These are phyloP conservation scores for Betta splendens DNA, from an alignment of 2,797 vertebrate species.

Conservation along the genomic window DNA sequence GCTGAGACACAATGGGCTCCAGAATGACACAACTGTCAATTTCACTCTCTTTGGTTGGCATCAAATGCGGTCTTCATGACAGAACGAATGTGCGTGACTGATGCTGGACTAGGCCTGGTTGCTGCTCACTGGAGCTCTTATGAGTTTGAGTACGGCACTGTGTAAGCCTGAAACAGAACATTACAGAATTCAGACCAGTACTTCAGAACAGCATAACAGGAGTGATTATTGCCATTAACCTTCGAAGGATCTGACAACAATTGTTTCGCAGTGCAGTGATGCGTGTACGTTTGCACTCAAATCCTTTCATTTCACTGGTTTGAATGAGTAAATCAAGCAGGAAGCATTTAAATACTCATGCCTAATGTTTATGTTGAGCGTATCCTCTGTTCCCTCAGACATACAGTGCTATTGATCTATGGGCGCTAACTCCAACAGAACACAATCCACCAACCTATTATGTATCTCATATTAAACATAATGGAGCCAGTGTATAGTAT, in stretches of 20 bases:
- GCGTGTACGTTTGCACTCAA: no score
- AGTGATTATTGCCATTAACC: background rate
- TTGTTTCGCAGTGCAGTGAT: background rate
- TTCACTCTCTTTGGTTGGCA: conserved; percentile 36
- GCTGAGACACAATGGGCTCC: conserved; percentile 42
- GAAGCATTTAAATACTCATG: no score
- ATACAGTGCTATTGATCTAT: no score
- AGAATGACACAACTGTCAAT: conserved; percentile 62
- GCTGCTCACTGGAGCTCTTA: conserved; percentile 16
- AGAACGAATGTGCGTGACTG: conserved; percentile 35
- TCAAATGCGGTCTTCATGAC: conserved; percentile 30
- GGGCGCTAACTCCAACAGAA: no score
- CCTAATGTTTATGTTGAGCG: no score
- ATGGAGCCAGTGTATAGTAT: no score
- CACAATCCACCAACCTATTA: no score
- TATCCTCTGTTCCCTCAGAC: no score
- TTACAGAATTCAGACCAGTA: background rate
- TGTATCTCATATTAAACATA: no score
- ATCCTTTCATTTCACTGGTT: no score
- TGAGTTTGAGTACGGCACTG: background rate
- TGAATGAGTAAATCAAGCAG: no score
- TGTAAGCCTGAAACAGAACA: background rate
- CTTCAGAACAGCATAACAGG: background rate
- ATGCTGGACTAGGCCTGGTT: conserved; percentile 15
- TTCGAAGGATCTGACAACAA: conserved; percentile 14